A percentile compares a stretch with the other conserved stretches of the same genome.
phyloP scores from a whole-genome alignment of 2,113 vertebrate species.

The Melanerpes aurifrons region DNA sequence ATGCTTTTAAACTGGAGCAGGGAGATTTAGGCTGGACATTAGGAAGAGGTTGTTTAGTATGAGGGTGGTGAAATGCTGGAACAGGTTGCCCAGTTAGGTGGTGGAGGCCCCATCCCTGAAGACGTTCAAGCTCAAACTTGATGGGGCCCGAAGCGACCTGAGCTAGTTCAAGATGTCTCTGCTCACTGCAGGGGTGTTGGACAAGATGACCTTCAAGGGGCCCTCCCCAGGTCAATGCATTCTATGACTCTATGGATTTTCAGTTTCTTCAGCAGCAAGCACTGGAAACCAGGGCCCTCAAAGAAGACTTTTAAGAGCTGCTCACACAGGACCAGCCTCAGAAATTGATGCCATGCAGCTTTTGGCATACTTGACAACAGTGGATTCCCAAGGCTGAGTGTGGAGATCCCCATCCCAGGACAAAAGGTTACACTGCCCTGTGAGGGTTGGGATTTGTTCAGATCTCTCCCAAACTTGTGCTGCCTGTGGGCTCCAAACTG shows the following conservation, averaged over 20 bases:
- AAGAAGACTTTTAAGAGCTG: neutral
- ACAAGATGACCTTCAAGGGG: too few species aligned
- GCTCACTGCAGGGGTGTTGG: too few species aligned
- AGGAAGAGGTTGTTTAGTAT: too few species aligned
- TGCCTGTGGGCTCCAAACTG: neutral
- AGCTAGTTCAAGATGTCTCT: too few species aligned
- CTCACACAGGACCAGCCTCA: neutral
- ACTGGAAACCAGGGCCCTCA: neutral
- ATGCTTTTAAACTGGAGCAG: too few species aligned
- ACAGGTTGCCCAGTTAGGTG: too few species aligned
- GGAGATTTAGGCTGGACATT: too few species aligned
- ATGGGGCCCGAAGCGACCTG: too few species aligned
- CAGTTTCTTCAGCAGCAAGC: neutral
- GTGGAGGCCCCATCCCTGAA: too few species aligned
- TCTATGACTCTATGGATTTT: neutral
- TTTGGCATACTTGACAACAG: neutral
- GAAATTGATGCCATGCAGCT: neutral
- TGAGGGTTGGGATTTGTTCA: neutral
- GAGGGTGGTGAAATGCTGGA: too few species aligned
- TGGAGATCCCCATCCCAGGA: neutral
- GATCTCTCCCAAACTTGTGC: neutral
- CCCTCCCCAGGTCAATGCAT: too few species aligned
- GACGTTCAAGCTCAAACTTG: too few species aligned
- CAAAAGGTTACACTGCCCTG: neutral
- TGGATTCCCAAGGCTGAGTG: neutral